Evolutionary conservation across 2,888 invertebrate genomes (phyloP), one percentile per base, ranked within the genome.

Genomic region (Alloplasta piceator): DNA sequence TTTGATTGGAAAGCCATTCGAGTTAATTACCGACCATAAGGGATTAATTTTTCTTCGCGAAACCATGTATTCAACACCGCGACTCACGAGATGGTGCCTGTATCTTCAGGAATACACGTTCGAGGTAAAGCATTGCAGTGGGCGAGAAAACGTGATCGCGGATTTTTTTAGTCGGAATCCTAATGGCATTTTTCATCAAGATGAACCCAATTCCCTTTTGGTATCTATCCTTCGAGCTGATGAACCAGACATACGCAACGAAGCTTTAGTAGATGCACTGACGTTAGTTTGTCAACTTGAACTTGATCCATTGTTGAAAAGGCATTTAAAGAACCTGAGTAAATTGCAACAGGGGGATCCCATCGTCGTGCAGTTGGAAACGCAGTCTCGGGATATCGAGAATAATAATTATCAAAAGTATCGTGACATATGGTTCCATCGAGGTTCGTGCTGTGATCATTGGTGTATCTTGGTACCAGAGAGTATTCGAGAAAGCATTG

Each of bases 21-120:
- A 84, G 4, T 80, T 89, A 2, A 70, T 83, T 26, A 87, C 58
- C 5, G 64, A 56, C 6, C 66, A 72, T 60, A 9, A 66, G 0
- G 80, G 85, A 0, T 55, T 88, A 2, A 83, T 78, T 0, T 89
- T 88, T 67, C 43, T 89, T 9, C 3, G 10, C 10, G 9, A 5
- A 46, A 46, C 46, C 7, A 7, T 10, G 10, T 46, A 9, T 6
- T 10, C 0, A 46, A 46, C 46, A 9, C 9, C 46, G 10, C 7
- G 46, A 46, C 10, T 46, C 9, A 9, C 46, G 10, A 7, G 46
- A 9, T 46, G 46, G 46, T 9, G 46, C 1, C 10, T 46, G 10
- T 10, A 9, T 10, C 7, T 46, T 46, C 46, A 46, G 10, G 46
- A 46, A 46, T 46, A 46, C 10, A 9, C 9, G 7, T 46, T 46